Evolutionary conservation across 2,113 vertebrate genomes (phyloP).

Genomic region (Nyctereutes procyonoides): DNA sequence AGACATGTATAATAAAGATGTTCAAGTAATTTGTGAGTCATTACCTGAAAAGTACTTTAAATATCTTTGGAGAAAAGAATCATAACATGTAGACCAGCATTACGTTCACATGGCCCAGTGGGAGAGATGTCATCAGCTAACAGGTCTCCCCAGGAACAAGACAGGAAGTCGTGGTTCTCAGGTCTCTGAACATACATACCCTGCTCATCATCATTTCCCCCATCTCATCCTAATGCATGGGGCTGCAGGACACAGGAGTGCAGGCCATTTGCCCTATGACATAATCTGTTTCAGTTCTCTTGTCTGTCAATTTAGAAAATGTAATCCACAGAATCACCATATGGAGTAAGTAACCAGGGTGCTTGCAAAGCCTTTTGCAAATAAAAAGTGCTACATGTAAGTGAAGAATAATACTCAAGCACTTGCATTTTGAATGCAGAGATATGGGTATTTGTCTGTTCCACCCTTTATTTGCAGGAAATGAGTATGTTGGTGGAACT

Average conservation of each 20-base stretch:
- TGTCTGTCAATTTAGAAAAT: constrained; percentile 19
- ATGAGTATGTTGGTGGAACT: constrained; percentile 64
- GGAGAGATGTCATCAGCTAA: neutral
- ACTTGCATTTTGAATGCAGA: constrained; percentile 39
- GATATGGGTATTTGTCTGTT: constrained; percentile 33
- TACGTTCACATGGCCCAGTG: neutral
- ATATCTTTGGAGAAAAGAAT: constrained; percentile 46
- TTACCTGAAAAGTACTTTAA: constrained; percentile 61
- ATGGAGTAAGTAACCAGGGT: neutral
- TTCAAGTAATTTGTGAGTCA: constrained; percentile 49
- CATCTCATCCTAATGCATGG: neutral
- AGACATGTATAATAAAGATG: neutral
- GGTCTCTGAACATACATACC: neutral
- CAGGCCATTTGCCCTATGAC: neutral
- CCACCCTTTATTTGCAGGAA: constrained; percentile 67
- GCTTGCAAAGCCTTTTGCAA: neutral
- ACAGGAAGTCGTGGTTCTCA: neutral
- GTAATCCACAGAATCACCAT: neutral
- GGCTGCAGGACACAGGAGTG: neutral
- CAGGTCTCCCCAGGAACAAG: neutral
- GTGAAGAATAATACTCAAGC: constrained; percentile 14
- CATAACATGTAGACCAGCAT: neutral
- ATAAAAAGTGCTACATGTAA: constrained; percentile 24
- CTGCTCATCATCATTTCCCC: neutral
- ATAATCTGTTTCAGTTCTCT: neutral